Conservation (phyloP, 2,797 vertebrate genomes). For the Hyperoplus lanceolatus region DNA sequence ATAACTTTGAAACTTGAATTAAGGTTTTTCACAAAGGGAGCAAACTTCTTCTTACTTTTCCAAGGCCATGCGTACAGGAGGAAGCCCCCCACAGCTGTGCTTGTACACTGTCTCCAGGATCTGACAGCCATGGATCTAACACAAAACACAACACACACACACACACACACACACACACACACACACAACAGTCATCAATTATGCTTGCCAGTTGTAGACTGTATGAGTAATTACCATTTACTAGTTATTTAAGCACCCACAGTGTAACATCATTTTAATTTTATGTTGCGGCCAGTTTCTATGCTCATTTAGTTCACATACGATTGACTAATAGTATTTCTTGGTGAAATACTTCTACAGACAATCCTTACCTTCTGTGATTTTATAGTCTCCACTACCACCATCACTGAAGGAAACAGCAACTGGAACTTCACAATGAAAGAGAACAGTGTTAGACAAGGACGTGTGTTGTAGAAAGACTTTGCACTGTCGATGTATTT, state of each 20-base stretch:
- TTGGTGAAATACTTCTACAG: not conserved
- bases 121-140: conserved; percentile 97
- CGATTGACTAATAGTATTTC: not conserved
- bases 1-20: not conserved
- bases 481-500: not conserved
- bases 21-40: not conserved
- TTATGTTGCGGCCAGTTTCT: no score
- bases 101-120: conserved; percentile 97
- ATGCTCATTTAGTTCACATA: no score
- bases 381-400: conserved; percentile 96
- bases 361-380: conserved; percentile 91
- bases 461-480: not conserved
- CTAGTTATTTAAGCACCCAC: no score
- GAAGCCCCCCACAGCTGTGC: conserved; percentile 96
- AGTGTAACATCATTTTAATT: no score
- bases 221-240: no score
- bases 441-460: not conserved
- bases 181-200: no score
- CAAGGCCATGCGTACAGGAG: conserved; percentile 94
- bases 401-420: conserved; percentile 97
- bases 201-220: no score
- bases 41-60: conserved; percentile 89
- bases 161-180: not conserved
- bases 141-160: conserved; percentile 41
- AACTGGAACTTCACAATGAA: conserved; percentile 91